These are phyloP conservation scores for Bubo blakistoni DNA, from an alignment of 2,113 vertebrate genomes.

Conservation along the genomic window DNA sequence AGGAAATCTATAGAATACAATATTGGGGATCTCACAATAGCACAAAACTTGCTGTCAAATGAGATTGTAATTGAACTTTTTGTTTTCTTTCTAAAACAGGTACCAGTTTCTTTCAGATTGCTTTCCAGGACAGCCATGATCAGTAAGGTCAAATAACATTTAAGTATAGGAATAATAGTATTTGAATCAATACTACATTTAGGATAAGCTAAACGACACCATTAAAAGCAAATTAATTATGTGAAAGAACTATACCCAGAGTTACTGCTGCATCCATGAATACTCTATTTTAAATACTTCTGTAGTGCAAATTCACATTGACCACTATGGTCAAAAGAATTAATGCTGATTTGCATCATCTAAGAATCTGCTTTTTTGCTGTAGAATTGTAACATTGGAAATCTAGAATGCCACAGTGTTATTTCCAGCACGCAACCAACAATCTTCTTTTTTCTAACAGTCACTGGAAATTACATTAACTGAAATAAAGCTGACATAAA, in stretches of 20 bases:
- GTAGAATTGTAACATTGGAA: not conserved
- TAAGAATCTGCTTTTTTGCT: not conserved
- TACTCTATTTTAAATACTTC: not conserved
- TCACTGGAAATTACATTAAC: not conserved
- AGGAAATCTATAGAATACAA: not conserved
- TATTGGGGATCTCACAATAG: not conserved
- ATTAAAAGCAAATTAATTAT: not conserved
- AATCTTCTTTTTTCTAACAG: not conserved
- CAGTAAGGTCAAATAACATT: not conserved
- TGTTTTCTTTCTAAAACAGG: not conserved
- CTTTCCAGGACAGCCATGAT: not conserved
- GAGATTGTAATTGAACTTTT: not conserved
- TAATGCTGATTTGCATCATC: not conserved
- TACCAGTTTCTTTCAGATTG: not conserved
- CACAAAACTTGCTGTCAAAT: not conserved
- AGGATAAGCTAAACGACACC: not conserved
- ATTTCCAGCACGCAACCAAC: not conserved
- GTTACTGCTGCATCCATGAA: not conserved
- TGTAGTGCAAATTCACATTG: not conserved
- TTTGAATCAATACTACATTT: not conserved
- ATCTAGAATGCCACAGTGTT: not conserved
- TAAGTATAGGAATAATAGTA: not conserved
- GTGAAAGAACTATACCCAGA: not conserved
- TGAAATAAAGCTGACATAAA: not conserved
- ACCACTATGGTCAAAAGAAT: not conserved